Evolutionary conservation across 2,888 invertebrate genomes (phyloP), one percentile per base, ranked within the genome.

Genomic region (Mimas tiliae): DNA sequence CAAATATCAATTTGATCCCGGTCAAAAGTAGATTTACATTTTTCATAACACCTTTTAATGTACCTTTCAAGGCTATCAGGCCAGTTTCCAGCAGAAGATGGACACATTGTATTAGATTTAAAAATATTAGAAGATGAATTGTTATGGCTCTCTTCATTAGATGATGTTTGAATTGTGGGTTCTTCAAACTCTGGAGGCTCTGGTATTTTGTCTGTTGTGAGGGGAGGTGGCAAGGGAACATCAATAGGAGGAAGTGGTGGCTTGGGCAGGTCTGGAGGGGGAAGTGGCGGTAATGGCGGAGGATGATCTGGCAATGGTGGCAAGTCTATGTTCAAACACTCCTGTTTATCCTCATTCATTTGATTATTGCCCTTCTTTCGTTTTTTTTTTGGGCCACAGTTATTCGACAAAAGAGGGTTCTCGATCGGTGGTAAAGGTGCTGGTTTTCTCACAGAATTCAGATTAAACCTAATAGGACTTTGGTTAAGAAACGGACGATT

Each of bases 1-100:
- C 98, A 97, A 73, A 98, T 97, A 86, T 99, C 98, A 68, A 99
- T 98, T 90, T 98, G 97, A 93, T 99, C 98, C 85, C 98, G 97
- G 85, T 99, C 98, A 75, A 97, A 95, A 69, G 95, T 95, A 14
- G 97, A 97, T 80, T 96, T 96, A 82, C 98, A 98, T 88, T 98
- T 97, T 62, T 96, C 96, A 93, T 98, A 99, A 82, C 99, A 98
- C 72, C 97, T 95, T 81, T 97, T 96, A 16, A 99, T 98, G 90
- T 98, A 99, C 77, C 96, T 95, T 86, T 97, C 96, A 62, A 97
- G 90, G 74, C 96, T 96, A 71, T 96, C 96, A 1, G 97, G 97
- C 97, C 97, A 97, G 63, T 95, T 95, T 74, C 96, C 96, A 70
- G 88, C 83, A 73, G 88, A 84, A 69, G 82, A 82, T 69, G 86